A percentile compares a stretch with the other conserved stretches of the same genome.
Evolutionary conservation across 2,888 invertebrate genomes (phyloP).

Genomic region (Orthosia incerta): DNA sequence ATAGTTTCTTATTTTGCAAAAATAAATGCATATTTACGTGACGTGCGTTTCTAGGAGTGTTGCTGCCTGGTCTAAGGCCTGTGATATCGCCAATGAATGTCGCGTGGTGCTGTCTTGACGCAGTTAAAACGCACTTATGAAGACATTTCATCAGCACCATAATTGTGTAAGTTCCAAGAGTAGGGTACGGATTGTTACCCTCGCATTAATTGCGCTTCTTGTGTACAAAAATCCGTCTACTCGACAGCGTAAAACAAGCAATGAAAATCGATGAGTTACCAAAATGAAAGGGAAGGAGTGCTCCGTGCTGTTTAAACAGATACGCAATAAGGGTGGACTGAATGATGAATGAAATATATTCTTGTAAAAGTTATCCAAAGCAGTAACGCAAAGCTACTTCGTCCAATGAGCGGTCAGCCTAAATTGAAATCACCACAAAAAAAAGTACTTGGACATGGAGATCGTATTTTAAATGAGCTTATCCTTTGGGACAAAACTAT

Average conservation of each 20-base stretch:
- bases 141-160: not conserved
- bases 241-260: no score
- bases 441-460: not conserved
- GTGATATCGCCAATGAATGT: not conserved
- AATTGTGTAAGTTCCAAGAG: no score
- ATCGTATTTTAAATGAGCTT: conserved; percentile 31
- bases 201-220: no score
- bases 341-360: not conserved
- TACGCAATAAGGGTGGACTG: not conserved
- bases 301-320: no score
- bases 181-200: no score
- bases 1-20: not conserved
- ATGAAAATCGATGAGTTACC: no score
- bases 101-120: not conserved
- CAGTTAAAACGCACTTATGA: not conserved
- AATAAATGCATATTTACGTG: not conserved
- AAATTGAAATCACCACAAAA: not conserved
- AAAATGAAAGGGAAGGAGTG: no score
- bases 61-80: not conserved
- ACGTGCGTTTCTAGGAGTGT: not conserved
- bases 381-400: conserved; percentile 1
- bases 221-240: no score
- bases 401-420: conserved; percentile 47
- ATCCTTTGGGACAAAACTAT: conserved; percentile 28
- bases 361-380: not conserved